Evolutionary conservation across 2,888 invertebrate species (phyloP).

Genomic region (Sarcophaga caerulescens): DNA sequence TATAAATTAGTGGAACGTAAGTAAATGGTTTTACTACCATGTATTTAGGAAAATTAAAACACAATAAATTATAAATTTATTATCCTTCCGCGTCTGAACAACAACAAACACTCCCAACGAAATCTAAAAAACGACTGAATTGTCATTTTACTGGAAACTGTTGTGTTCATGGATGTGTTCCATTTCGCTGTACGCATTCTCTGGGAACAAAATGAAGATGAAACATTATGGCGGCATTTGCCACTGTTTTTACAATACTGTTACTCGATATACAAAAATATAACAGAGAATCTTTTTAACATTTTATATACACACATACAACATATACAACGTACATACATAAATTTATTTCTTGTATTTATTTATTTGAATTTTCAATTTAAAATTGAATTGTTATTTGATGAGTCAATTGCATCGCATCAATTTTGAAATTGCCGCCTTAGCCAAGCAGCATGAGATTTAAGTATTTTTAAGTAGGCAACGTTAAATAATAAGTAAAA

Average conservation of each 20-base stretch:
- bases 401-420: too few species aligned
- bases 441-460: too few species aligned
- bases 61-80: constrained; percentile 48
- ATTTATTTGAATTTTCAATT: too few species aligned
- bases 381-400: too few species aligned
- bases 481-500: too few species aligned
- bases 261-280: not conserved
- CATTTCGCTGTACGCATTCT: constrained; percentile 20
- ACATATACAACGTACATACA: too few species aligned
- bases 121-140: constrained; percentile 63
- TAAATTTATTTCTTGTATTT: too few species aligned
- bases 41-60: constrained; percentile 40
- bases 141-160: constrained; percentile 32
- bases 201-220: constrained; percentile 13
- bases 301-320: not conserved
- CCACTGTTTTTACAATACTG: constrained; percentile 40
- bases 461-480: too few species aligned
- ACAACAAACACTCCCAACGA: constrained; percentile 51
- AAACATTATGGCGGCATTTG: constrained; percentile 67
- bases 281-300: constrained; percentile 19
- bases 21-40: constrained; percentile 47
- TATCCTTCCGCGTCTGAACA: constrained; percentile 3
- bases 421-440: too few species aligned
- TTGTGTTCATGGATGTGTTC: constrained; percentile 49
- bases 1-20: constrained; percentile 27